These are phyloP conservation scores for Heliornis fulica DNA, from an alignment of 2,113 vertebrate genomes.

Conservation along the genomic window DNA sequence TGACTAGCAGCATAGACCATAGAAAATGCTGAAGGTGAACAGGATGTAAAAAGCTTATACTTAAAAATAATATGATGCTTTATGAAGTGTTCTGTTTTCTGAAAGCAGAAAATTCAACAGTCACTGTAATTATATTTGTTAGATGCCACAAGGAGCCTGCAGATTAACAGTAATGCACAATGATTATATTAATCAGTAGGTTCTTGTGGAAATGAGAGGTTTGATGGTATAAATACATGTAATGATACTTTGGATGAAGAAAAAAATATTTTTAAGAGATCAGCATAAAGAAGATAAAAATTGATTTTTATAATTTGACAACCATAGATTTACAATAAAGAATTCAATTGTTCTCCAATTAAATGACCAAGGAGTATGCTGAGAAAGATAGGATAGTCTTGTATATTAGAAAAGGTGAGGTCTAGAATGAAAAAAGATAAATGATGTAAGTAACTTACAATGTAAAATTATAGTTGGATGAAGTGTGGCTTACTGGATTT, in stretches of 20 bases:
- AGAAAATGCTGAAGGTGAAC: background rate
- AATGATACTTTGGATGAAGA: background rate
- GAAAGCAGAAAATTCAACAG: constrained; percentile 14
- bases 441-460: background rate
- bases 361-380: background rate
- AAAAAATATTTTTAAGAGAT: background rate
- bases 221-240: background rate
- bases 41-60: background rate
- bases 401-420: background rate
- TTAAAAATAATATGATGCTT: background rate
- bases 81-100: constrained; percentile 11
- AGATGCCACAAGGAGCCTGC: background rate
- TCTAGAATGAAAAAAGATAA: background rate
- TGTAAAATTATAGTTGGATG: background rate
- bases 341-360: background rate
- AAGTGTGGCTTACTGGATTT: background rate
- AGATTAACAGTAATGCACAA: background rate
- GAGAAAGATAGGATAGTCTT: background rate
- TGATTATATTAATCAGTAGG: constrained; percentile 24
- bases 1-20: background rate
- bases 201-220: background rate
- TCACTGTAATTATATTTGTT: background rate
- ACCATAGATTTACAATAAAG: background rate
- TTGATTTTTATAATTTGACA: background rate
- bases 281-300: background rate